Percentiles rank a stretch among this genome's conserved stretches.
These are phyloP conservation scores for Zoanthus gigantus DNA, from an alignment of 92 coral and sea anemone species.

Conservation along the genomic window DNA sequence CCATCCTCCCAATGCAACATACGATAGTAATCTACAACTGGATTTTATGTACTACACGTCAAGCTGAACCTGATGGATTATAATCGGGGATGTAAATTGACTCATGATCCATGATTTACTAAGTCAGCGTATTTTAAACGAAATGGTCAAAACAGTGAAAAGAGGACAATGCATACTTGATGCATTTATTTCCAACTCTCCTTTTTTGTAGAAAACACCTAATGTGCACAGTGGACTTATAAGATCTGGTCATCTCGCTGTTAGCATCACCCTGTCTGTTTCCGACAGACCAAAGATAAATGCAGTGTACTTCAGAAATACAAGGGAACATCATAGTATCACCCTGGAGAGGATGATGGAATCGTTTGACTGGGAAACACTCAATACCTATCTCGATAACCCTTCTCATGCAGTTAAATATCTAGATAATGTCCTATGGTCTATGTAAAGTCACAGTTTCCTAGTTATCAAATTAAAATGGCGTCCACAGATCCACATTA, in stretches of 20 bases:
- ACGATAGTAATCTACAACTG: slow-evolving; percentile 25
- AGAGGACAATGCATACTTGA: not conserved
- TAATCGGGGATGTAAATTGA: slow-evolving; percentile 57
- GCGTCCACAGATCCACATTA: slow-evolving; percentile 47
- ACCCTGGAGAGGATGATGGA: slow-evolving; percentile 51
- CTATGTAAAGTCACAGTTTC: slow-evolving; percentile 54
- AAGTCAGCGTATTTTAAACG: slow-evolving; percentile 44
- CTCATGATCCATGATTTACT: slow-evolving; percentile 42
- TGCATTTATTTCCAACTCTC: not conserved
- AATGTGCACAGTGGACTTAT: not conserved
- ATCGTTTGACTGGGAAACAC: slow-evolving; percentile 39
- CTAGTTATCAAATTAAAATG: slow-evolving; percentile 31
- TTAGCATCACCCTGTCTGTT: not conserved
- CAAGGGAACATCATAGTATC: slow-evolving; percentile 61
- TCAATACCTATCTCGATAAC: not conserved
- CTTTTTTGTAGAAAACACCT: not conserved
- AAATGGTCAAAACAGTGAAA: slow-evolving; percentile 19
- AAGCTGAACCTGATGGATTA: slow-evolving; percentile 21
- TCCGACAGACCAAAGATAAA: slow-evolving; percentile 23
- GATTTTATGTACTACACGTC: slow-evolving; percentile 23
- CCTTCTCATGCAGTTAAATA: slow-evolving; percentile 31
- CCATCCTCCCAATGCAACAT: slow-evolving; percentile 55
- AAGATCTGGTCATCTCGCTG: slow-evolving; percentile 1
- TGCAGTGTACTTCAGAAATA: slow-evolving; percentile 60
- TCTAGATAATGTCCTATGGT: slow-evolving; percentile 30